Conservation (phyloP, 2,113 vertebrate genomes). For the Erythrolamprus reginae region DNA sequence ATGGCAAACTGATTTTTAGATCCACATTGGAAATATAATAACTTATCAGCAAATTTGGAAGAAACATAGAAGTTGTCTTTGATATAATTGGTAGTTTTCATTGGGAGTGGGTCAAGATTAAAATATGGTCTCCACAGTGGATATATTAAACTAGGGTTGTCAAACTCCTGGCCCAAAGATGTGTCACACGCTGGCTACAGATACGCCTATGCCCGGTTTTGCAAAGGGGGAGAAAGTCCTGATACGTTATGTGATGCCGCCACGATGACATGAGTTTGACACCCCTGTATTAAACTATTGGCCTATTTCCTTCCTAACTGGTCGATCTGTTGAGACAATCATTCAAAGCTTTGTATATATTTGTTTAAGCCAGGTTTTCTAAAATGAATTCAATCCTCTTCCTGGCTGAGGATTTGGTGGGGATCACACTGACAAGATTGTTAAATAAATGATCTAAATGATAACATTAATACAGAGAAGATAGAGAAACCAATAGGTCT, state of each 20-base stretch:
- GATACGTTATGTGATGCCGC: too few species aligned
- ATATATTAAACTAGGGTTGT: not conserved
- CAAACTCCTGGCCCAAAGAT: too few species aligned
- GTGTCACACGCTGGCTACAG: too few species aligned
- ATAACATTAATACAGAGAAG: not conserved
- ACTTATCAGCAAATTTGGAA: not conserved
- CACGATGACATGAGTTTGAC: too few species aligned
- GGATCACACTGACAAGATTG: not conserved
- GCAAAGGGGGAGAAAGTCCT: too few species aligned
- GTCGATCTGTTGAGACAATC: not conserved
- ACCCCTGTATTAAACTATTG: not conserved
- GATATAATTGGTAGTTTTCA: not conserved
- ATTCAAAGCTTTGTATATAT: not conserved
- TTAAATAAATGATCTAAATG: not conserved
- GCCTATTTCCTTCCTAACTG: not conserved
- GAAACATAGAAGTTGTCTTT: not conserved
- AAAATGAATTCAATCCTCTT: not conserved
- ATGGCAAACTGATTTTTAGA: not conserved
- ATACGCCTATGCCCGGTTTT: too few species aligned
- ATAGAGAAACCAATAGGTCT: not conserved
- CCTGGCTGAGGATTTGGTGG: not conserved
- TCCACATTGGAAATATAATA: not conserved
- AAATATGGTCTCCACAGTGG: not conserved
- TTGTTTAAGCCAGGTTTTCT: not conserved
- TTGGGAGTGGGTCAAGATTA: not conserved